Percentiles rank a stretch among this genome's conserved stretches.
Conservation (phyloP, 2,113 vertebrate genomes). For the Oceanodroma tethys region DNA sequence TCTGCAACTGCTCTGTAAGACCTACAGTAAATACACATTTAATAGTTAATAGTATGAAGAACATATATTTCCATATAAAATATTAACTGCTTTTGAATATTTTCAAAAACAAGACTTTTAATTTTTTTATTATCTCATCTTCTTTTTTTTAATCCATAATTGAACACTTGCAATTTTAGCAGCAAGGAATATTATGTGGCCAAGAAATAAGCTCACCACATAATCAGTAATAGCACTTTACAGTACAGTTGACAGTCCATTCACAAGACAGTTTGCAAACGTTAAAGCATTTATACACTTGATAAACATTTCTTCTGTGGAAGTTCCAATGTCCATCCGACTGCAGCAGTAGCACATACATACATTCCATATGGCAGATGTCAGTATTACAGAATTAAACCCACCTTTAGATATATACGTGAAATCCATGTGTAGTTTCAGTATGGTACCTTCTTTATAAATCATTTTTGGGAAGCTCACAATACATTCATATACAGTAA, state of each 20-base stretch:
- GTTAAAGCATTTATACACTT: conserved; percentile 77
- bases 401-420: conserved; percentile 55
- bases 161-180: conserved; percentile 77
- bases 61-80: conserved; percentile 84
- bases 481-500: conserved; percentile 73
- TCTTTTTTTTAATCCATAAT: conserved; percentile 56
- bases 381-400: conserved; percentile 59
- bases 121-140: neutral
- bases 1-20: conserved; percentile 76
- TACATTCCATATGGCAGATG: conserved; percentile 64
- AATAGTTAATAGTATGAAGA: conserved; percentile 73
- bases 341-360: conserved; percentile 55
- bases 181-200: conserved; percentile 79
- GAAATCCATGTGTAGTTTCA: conserved; percentile 49
- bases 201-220: conserved; percentile 72
- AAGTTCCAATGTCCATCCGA: conserved; percentile 40
- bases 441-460: conserved; percentile 58
- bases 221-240: conserved; percentile 85
- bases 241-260: conserved; percentile 77
- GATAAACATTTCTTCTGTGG: conserved; percentile 65
- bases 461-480: conserved; percentile 65
- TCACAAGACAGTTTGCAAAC: conserved; percentile 84
- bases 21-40: conserved; percentile 74
- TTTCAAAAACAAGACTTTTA: conserved; percentile 65
- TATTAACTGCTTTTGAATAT: conserved; percentile 73